Evolutionary conservation across 2,113 vertebrate genomes (phyloP).

Genomic region (Ramphastos sulfuratus): DNA sequence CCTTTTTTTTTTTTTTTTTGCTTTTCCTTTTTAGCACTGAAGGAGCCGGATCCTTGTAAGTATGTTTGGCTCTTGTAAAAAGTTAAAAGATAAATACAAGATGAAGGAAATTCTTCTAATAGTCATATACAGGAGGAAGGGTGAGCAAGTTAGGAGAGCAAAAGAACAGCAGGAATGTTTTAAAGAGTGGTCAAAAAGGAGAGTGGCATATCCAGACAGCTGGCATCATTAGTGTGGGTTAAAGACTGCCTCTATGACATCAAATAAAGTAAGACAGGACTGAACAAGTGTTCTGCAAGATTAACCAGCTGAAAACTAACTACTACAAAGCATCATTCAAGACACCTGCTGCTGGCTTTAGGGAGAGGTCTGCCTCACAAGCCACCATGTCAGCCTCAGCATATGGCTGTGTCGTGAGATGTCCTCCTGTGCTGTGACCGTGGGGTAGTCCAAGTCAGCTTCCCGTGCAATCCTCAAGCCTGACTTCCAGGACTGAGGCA

Average conservation of each 20-base stretch:
- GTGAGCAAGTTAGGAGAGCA: neutral
- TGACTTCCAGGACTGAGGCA: neutral
- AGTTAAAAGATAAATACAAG: neutral
- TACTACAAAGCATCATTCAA: neutral
- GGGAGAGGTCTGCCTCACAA: neutral
- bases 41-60: constrained; percentile 8
- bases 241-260: neutral
- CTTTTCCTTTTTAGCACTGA: neutral
- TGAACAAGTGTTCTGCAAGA: neutral
- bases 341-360: neutral
- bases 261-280: neutral
- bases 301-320: neutral
- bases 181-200: neutral
- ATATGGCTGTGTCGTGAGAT: neutral
- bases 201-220: neutral
- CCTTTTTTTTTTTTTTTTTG: no score
- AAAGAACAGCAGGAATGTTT: neutral
- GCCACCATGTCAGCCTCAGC: neutral
- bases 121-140: neutral
- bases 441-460: neutral
- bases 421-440: neutral
- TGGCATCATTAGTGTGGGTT: neutral
- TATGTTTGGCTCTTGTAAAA: constrained; percentile 18
- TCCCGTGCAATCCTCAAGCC: neutral
- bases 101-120: neutral